Evolutionary conservation across 2,113 vertebrate species (phyloP), one percentile per base, ranked within the genome.

Genomic region (Eptesicus fuscus): DNA sequence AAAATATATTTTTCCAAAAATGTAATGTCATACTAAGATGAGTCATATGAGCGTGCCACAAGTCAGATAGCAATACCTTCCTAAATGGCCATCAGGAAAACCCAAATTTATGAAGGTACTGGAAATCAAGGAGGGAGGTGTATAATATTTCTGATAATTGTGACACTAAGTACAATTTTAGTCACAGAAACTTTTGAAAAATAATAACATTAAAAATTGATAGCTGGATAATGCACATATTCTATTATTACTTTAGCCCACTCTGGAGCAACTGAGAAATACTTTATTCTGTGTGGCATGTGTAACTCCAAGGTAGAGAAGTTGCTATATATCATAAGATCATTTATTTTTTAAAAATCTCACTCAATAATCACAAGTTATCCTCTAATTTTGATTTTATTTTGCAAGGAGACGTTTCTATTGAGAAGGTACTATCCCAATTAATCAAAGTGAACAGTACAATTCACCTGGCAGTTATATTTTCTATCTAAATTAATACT

Each of bases 401-500:
- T 83, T 85, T 5, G 69, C 63, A 87, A 73, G 23, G 42, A 28
- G 28, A 11, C 20, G 28, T 92, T 88, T 88, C 73, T 78, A 44
- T 40, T 78, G 51, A 92, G 76, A 84, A 79, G 49, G 1, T 30
- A 17, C 12, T 28, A 74, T 78, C 86, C 42, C n/a, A 44, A 14
- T 9, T 71, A 59, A 49, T 76, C 9, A 35, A 63, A 92, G n/a
- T 32, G 30, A 88, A 18, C 18, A 85, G 78, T 65, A 47, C 7
- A 71, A 14, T 67, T 37, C 20, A 84, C 51, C 17, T 67, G 44
- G 16, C 14, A 61, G 7, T 40, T 51, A 63, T 40, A 59, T 88
- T 92, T 88, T 88, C 37, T 79, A 16, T 63, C 30, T 67, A 94
- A 92, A 95, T 92, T 71, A 78, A 22, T 69, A 90, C 10, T 61